Conservation (phyloP, 2,888 invertebrate genomes). For the Drosophila mimica region DNA sequence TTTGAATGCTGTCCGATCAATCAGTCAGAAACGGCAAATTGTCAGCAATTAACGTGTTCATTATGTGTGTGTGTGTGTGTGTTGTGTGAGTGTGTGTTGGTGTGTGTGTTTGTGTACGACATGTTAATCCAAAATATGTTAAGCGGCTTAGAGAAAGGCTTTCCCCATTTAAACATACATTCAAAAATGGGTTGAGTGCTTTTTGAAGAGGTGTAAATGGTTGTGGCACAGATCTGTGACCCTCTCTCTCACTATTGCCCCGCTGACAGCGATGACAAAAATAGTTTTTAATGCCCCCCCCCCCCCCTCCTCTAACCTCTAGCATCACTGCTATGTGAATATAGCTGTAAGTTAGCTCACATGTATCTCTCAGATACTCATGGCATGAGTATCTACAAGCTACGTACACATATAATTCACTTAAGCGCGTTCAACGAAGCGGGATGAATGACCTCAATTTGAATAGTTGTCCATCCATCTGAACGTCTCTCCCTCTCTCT, state of each 20-base stretch:
- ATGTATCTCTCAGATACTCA: slow-evolving; percentile 44
- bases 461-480: slow-evolving; percentile 73
- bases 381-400: slow-evolving; percentile 14
- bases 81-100: slow-evolving; percentile 4
- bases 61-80: slow-evolving; percentile 22
- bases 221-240: slow-evolving; percentile 40
- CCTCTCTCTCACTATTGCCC: background rate
- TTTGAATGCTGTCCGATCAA: slow-evolving; percentile 39
- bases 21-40: slow-evolving; percentile 60
- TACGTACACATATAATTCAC: slow-evolving; percentile 72
- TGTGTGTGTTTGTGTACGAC: slow-evolving; percentile 6
- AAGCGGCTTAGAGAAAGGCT: slow-evolving; percentile 64
- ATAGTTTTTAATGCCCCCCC: slow-evolving; percentile 36
- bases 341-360: slow-evolving; percentile 22
- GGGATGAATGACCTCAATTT: slow-evolving; percentile 82
- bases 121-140: slow-evolving; percentile 30
- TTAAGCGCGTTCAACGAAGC: slow-evolving; percentile 82
- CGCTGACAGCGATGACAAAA: slow-evolving; percentile 44
- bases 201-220: slow-evolving; percentile 53
- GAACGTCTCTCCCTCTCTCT: slow-evolving; percentile 1
- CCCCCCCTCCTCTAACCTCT: background rate
- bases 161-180: slow-evolving; percentile 16
- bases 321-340: slow-evolving; percentile 11
- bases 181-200: slow-evolving; percentile 59
- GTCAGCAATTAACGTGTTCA: slow-evolving; percentile 72